Conservation (phyloP, 1,140 invertebrate species). For the Thrips palmi region DNA sequence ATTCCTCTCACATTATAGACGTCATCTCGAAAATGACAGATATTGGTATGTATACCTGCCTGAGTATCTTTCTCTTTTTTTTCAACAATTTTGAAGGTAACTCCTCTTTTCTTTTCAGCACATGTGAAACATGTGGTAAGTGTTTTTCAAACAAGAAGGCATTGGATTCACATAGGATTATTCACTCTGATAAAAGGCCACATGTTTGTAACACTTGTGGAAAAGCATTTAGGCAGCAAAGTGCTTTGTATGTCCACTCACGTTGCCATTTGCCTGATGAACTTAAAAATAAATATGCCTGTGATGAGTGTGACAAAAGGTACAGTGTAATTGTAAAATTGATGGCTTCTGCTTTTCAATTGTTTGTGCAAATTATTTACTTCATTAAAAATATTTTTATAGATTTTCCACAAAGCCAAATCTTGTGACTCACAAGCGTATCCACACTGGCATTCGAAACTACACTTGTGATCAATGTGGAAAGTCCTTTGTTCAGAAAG, state of each 20-base stretch:
- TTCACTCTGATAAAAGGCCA: slow-evolving; percentile 19
- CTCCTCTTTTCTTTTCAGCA: slow-evolving; percentile 16
- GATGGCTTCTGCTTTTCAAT: not conserved
- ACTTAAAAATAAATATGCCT: slow-evolving; percentile 22
- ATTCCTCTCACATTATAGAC: slow-evolving; percentile 10
- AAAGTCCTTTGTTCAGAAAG: slow-evolving; percentile 20
- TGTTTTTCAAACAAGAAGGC: slow-evolving; percentile 18
- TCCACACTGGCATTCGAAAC: slow-evolving; percentile 20
- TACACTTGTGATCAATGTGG: slow-evolving; percentile 22
- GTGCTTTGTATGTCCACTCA: slow-evolving; percentile 18
- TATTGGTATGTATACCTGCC: no score
- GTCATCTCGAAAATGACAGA: no score
- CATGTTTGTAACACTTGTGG: slow-evolving; percentile 20
- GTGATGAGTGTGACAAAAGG: slow-evolving; percentile 24
- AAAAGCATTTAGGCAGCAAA: slow-evolving; percentile 20
- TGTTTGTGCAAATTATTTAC: slow-evolving; percentile 1
- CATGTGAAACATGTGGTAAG: slow-evolving; percentile 19
- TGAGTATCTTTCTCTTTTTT: no score
- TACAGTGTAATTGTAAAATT: slow-evolving; percentile 9
- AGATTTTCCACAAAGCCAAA: slow-evolving; percentile 15
- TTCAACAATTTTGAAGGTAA: not conserved
- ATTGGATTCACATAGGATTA: slow-evolving; percentile 16
- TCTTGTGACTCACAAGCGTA: slow-evolving; percentile 16
- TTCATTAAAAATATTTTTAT: not conserved
- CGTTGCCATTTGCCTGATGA: slow-evolving; percentile 18